Conservation (phyloP, 1,140 invertebrate species). For the Oscheius sp. region DNA sequence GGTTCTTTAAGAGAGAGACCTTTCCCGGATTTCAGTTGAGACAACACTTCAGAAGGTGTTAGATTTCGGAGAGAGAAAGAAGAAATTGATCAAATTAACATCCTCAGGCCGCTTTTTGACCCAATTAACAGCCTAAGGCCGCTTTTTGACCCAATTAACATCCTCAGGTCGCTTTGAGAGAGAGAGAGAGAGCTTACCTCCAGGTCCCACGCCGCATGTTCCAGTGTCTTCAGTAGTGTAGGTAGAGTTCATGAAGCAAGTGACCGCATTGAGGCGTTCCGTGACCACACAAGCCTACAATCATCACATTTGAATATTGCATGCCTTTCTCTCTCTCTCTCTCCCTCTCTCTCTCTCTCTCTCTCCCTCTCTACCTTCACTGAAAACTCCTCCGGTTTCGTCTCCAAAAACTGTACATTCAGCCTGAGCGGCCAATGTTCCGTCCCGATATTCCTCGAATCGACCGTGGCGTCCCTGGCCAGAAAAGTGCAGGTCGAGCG, state of each 20-base stretch:
- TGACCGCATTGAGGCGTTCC: background rate
- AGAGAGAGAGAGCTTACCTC: background rate
- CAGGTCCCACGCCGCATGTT: background rate
- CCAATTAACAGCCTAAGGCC: too few relatives aligned
- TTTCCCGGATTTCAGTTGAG: too few relatives aligned
- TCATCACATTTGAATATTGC: background rate
- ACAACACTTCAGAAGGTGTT: too few relatives aligned
- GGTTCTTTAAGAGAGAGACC: too few relatives aligned
- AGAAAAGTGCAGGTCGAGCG: background rate
- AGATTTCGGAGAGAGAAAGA: too few relatives aligned
- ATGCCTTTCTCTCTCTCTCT: background rate
- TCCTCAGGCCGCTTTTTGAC: too few relatives aligned
- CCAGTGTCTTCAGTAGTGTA: background rate
- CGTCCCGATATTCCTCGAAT: background rate
- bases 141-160: too few relatives aligned
- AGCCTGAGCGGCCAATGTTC: background rate
- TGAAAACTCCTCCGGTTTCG: background rate
- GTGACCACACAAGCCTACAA: background rate
- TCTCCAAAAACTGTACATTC: background rate
- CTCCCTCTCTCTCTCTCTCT: background rate
- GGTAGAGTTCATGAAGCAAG: slow-evolving; percentile 4
- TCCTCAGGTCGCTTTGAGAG: too few relatives aligned
- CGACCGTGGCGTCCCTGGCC: background rate
- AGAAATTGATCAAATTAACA: too few relatives aligned
- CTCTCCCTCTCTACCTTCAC: background rate